These are phyloP conservation scores for Ganaspis sp. DNA, from an alignment of 1,140 invertebrate species.

Conservation along the genomic window DNA sequence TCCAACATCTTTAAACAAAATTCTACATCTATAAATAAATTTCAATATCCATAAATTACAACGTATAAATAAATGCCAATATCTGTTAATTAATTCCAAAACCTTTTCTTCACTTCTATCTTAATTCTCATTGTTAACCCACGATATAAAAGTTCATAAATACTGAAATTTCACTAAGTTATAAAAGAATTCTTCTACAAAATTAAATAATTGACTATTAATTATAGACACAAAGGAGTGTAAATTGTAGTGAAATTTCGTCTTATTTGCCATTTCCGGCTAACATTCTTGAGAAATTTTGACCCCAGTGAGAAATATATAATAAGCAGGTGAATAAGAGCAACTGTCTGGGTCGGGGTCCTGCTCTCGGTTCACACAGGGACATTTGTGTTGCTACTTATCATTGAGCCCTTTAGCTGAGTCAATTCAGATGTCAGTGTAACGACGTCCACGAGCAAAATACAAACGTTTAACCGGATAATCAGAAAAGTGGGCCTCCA, in stretches of 20 bases:
- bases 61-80: too few species aligned
- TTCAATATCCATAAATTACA: too few species aligned
- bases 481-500: slow-evolving; percentile 72
- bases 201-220: not conserved
- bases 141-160: too few species aligned
- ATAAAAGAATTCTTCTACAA: not conserved
- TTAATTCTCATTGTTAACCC: too few species aligned
- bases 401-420: slow-evolving; percentile 35
- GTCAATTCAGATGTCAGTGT: slow-evolving; percentile 48
- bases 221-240: not conserved
- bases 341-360: slow-evolving; percentile 8
- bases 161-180: too few species aligned
- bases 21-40: too few species aligned
- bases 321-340: slow-evolving; percentile 15
- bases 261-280: not conserved
- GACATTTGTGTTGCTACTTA: not conserved
- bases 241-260: not conserved
- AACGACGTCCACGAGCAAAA: slow-evolving; percentile 60
- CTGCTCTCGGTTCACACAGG: slow-evolving; percentile 19
- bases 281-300: not conserved
- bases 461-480: slow-evolving; percentile 69
- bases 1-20: too few species aligned
- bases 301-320: not conserved
- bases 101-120: too few species aligned
- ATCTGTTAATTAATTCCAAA: too few species aligned